phyloP scores from a whole-genome alignment of 2,888 invertebrate genomes.

The Drosophila prostipennis region DNA sequence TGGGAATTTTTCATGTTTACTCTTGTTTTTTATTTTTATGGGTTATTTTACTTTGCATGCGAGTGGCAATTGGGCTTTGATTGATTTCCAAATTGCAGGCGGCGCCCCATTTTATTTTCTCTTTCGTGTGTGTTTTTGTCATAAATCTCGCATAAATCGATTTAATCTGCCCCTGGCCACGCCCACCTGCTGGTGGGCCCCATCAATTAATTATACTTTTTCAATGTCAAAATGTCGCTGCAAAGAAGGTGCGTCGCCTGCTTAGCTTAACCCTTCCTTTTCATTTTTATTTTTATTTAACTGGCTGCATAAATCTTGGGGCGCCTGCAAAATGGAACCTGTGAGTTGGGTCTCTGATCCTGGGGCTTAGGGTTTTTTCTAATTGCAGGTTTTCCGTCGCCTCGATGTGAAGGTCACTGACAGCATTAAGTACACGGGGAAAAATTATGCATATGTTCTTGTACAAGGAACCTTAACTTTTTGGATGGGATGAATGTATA shows the following conservation, averaged over 20 bases:
- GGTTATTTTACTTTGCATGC: conserved; percentile 18
- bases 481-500: not conserved
- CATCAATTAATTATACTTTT: conserved; percentile 80
- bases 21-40: conserved; percentile 1
- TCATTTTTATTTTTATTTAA: not conserved
- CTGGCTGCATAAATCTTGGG: conserved; percentile 51
- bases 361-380: conserved; percentile 64
- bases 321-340: conserved; percentile 46
- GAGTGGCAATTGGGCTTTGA: conserved; percentile 45
- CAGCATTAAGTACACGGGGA: conserved; percentile 29
- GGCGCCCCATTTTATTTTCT: conserved; percentile 38
- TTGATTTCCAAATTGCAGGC: conserved; percentile 51
- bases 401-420: conserved; percentile 51
- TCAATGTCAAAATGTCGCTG: conserved; percentile 76
- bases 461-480: too few relatives aligned
- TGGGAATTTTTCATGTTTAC: conserved; percentile 23
- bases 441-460: not conserved
- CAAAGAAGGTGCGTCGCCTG: conserved; percentile 14
- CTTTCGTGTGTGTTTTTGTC: conserved; percentile 26
- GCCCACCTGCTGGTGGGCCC: conserved; percentile 60
- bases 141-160: conserved; percentile 58
- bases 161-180: conserved; percentile 37
- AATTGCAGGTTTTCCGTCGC: conserved; percentile 62
- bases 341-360: conserved; percentile 36
- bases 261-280: conserved; percentile 30